A percentile compares a stretch with the other conserved stretches of the same genome.
These are phyloP conservation scores for Tryphoninae sp. DNA, from an alignment of 2,888 invertebrate species.

Conservation along the genomic window DNA sequence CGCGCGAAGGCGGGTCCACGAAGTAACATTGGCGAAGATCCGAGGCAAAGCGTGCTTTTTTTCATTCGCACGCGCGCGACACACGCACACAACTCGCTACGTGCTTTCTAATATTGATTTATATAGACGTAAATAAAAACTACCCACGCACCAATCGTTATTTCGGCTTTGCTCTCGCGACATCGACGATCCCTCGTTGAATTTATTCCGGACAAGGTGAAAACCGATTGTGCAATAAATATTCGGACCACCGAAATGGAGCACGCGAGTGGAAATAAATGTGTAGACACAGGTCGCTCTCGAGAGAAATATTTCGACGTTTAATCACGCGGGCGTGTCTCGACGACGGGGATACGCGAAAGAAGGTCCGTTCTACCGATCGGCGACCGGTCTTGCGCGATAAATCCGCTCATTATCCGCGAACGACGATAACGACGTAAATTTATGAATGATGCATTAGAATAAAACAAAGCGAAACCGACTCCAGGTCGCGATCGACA, in stretches of 20 bases:
- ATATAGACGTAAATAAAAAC: neutral
- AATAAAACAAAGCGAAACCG: neutral
- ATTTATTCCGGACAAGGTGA: constrained; percentile 8
- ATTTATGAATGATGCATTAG: too few species aligned
- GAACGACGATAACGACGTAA: too few species aligned
- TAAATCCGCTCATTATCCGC: too few species aligned
- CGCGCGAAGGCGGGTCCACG: constrained; percentile 38
- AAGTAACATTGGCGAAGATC: neutral
- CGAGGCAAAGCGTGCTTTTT: neutral
- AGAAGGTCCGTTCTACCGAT: too few species aligned
- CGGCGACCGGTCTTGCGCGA: too few species aligned
- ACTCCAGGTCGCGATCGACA: neutral
- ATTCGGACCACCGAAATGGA: constrained; percentile 35
- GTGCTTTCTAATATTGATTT: neutral
- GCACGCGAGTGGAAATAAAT: neutral
- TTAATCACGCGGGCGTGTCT: neutral
- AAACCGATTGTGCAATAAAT: constrained; percentile 44
- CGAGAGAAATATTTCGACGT: too few species aligned
- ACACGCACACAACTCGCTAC: neutral
- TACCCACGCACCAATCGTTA: constrained; percentile 23
- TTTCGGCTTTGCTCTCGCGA: constrained; percentile 21
- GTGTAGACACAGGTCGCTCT: neutral
- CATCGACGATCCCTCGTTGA: constrained; percentile 4
- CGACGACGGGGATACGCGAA: neutral
- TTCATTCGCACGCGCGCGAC: too few species aligned